Percentiles rank a stretch among this genome's conserved stretches.
Conservation (phyloP, 2,797 vertebrate species). For the Arctocebus calabarensis region DNA sequence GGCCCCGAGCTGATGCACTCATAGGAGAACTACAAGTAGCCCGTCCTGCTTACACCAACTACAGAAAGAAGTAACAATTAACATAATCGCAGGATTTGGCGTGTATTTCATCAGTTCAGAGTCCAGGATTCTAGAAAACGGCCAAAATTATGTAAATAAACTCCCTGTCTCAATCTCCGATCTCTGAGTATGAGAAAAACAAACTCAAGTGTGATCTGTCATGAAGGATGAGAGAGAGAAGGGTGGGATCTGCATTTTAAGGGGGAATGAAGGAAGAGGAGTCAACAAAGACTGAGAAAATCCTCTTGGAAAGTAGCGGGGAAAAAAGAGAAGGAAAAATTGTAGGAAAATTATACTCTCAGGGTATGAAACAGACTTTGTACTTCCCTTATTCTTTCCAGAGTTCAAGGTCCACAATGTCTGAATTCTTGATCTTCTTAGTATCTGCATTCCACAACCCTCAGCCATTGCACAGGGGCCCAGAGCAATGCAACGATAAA, state of each 20-base stretch:
- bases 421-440: background rate
- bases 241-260: background rate
- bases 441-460: background rate
- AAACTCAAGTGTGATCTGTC: background rate
- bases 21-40: slow-evolving; percentile 27
- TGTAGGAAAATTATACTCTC: background rate
- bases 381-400: background rate
- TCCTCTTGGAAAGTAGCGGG: background rate
- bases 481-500: background rate
- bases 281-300: background rate
- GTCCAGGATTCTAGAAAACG: background rate
- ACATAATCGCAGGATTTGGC: background rate
- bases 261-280: background rate
- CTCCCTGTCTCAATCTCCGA: slow-evolving; percentile 17
- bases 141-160: background rate
- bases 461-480: background rate
- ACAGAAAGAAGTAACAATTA: slow-evolving; percentile 33
- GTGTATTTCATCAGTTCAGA: background rate
- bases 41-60: background rate
- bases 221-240: background rate
- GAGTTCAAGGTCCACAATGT: background rate
- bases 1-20: slow-evolving; percentile 57
- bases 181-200: background rate
- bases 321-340: background rate
- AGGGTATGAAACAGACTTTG: background rate